Evolutionary conservation across 2,113 vertebrate species (phyloP).

Genomic region (Hymenochirus boettgeri): DNA sequence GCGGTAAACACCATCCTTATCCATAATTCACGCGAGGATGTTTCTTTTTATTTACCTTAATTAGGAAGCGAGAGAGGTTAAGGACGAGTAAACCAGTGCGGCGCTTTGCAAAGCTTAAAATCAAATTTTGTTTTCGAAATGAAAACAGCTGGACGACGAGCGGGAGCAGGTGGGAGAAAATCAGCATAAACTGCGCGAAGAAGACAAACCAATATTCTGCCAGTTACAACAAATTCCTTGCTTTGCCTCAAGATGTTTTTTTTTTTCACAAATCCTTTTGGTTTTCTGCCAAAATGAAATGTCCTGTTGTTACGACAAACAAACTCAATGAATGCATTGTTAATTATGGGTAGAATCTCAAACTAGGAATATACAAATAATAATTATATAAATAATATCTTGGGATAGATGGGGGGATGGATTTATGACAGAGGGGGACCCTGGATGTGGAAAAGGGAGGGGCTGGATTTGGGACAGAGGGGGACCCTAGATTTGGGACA

Average conservation of each 20-base stretch:
- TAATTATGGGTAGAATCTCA: background rate
- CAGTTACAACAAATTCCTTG: conserved; percentile 23
- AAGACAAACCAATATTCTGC: conserved; percentile 27
- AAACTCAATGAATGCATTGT: background rate
- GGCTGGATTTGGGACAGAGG: no score
- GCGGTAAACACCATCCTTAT: background rate
- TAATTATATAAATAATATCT: no score
- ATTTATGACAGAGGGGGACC: no score
- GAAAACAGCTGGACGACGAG: conserved; percentile 32
- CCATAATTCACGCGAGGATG: background rate
- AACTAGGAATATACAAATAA: no score
- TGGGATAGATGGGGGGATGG: no score
- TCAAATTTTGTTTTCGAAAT: conserved; percentile 2
- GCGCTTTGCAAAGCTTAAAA: conserved; percentile 10
- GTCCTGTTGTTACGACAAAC: background rate
- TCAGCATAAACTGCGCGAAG: conserved; percentile 19
- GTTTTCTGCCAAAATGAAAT: conserved; percentile 3
- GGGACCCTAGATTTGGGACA: no score
- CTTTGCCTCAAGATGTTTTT: conserved; percentile 28
- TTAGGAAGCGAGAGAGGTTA: background rate
- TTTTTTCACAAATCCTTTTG: conserved; percentile 24
- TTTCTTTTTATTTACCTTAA: conserved; percentile 13
- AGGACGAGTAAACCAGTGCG: conserved; percentile 3
- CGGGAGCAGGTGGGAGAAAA: conserved; percentile 30
- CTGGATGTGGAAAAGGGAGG: no score